These are phyloP conservation scores for Bergia sp. DNA, from an alignment of 92 coral and sea anemone genomes.

Conservation along the genomic window DNA sequence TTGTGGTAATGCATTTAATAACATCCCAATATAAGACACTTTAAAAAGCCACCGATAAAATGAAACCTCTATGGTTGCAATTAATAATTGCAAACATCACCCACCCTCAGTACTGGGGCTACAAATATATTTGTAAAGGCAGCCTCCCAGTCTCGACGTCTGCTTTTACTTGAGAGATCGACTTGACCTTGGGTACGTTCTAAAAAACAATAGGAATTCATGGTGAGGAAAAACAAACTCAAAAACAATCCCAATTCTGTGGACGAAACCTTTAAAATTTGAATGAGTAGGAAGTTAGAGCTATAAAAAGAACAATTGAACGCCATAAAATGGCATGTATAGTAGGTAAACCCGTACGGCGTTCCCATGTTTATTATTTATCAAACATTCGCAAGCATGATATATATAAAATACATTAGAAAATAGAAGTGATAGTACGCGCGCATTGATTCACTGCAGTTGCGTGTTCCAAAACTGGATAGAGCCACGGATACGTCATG, in stretches of 20 bases:
- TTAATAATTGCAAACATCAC: not conserved
- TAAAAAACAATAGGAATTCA: not conserved
- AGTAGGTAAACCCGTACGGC: not conserved
- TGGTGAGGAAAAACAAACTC: not conserved
- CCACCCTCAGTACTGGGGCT: slow-evolving; percentile 66
- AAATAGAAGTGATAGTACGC: too few species aligned
- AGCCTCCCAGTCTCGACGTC: slow-evolving; percentile 77
- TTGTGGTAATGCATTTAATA: not conserved
- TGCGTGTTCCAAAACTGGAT: too few species aligned
- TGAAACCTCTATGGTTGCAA: too few species aligned
- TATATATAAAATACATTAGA: too few species aligned
- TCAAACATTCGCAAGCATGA: too few species aligned
- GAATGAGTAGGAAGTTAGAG: not conserved
- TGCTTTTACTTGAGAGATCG: slow-evolving; percentile 49
- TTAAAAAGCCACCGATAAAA: not conserved
- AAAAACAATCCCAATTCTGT: not conserved
- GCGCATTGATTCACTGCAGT: too few species aligned
- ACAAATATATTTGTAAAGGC: slow-evolving; percentile 59
- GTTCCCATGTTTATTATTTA: not conserved
- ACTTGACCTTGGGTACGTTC: slow-evolving; percentile 6
- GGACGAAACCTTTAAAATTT: not conserved
- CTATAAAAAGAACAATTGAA: not conserved
- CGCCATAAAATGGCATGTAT: not conserved
- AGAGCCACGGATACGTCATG: too few species aligned
- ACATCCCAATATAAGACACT: not conserved